A percentile compares a stretch with the other conserved stretches of the same genome.
Evolutionary conservation across 1,140 invertebrate species (phyloP).

Genomic region (Planococcus citri): DNA sequence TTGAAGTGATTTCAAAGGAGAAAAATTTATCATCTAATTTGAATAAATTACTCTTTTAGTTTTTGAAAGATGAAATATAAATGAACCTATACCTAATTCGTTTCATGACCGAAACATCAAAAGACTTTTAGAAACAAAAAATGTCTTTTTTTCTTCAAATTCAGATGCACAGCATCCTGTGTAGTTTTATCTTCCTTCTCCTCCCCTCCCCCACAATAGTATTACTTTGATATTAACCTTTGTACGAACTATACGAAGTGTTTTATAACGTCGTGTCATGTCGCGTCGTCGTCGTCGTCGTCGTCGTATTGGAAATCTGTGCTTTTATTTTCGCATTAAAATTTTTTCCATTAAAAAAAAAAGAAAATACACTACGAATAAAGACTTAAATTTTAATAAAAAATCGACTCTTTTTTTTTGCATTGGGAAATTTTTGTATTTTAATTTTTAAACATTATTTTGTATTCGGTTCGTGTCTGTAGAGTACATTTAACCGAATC

Average conservation of each 20-base stretch:
- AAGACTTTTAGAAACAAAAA: background rate
- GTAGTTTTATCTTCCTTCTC: background rate
- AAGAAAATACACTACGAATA: background rate
- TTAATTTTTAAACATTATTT: background rate
- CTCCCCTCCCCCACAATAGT: background rate
- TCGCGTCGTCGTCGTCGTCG: too few species aligned
- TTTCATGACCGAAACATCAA: background rate
- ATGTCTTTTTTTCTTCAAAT: background rate
- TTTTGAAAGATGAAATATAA: background rate
- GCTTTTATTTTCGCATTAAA: background rate
- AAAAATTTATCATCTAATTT: background rate
- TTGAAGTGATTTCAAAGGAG: background rate
- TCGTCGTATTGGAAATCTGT: background rate
- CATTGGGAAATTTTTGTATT: background rate
- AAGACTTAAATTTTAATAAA: background rate
- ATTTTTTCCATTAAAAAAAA: background rate
- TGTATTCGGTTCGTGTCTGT: background rate
- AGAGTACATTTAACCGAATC: too few species aligned
- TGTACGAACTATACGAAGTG: background rate
- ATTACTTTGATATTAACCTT: background rate
- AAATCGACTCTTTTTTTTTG: background rate
- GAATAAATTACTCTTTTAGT: background rate
- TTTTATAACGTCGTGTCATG: background rate
- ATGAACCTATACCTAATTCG: slow-evolving; percentile 1
- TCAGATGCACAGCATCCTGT: background rate